phyloP scores from a whole-genome alignment of 2,888 invertebrate genomes.

The Orthosia incerta region DNA sequence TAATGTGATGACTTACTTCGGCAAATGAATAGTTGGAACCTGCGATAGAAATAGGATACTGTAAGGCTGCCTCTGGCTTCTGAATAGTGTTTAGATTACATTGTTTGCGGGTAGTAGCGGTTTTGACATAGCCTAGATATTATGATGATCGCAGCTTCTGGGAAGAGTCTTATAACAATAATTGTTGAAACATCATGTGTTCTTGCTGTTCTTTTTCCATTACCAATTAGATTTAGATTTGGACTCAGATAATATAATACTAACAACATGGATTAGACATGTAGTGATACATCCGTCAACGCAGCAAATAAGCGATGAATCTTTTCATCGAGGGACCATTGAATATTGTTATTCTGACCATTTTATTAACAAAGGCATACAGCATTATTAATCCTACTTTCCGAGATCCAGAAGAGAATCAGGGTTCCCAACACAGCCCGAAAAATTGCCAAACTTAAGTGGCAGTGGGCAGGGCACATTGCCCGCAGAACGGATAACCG shows the following conservation, averaged over 20 bases:
- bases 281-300: background rate
- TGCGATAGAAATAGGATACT: constrained; percentile 24
- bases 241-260: too few species aligned
- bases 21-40: constrained; percentile 47
- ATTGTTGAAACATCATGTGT: background rate
- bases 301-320: background rate
- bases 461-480: too few species aligned
- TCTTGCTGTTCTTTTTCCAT: background rate
- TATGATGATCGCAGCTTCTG: background rate
- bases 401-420: too few species aligned
- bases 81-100: constrained; percentile 16
- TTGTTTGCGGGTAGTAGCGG: constrained; percentile 20
- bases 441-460: too few species aligned
- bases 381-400: too few species aligned
- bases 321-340: too few species aligned
- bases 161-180: background rate
- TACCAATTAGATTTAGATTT: background rate
- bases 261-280: too few species aligned
- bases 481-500: too few species aligned
- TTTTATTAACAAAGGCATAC: too few species aligned
- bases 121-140: background rate
- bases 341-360: too few species aligned
- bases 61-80: background rate
- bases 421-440: too few species aligned
- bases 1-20: constrained; percentile 52